phyloP scores from a whole-genome alignment of 1,140 invertebrate genomes.

The Colletes gigas region DNA sequence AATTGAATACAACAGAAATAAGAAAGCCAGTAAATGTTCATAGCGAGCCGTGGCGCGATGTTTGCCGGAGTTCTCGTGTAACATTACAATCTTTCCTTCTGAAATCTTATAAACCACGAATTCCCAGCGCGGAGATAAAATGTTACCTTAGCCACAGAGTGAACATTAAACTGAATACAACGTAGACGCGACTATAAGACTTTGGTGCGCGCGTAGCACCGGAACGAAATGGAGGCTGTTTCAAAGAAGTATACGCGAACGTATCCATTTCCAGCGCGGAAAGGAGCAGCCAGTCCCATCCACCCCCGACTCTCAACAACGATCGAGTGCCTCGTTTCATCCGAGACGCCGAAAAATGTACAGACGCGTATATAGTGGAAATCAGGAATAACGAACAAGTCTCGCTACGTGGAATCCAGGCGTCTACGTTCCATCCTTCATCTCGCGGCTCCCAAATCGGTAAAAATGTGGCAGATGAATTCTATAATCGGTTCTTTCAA shows the following conservation, averaged over 20 bases:
- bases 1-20: too few species aligned
- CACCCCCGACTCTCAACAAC: constrained; percentile 24
- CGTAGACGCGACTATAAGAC: constrained; percentile 6
- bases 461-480: background rate
- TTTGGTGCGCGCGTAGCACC: background rate
- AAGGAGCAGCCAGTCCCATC: constrained; percentile 19
- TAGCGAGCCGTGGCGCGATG: background rate
- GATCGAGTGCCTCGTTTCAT: constrained; percentile 34
- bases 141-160: background rate
- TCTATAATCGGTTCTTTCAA: too few species aligned
- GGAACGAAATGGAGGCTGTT: constrained; percentile 11
- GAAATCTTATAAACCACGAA: background rate
- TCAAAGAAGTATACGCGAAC: constrained; percentile 23
- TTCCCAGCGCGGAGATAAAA: background rate
- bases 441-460: background rate
- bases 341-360: constrained; percentile 11
- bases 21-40: too few species aligned
- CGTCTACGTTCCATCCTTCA: constrained; percentile 25
- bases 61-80: background rate
- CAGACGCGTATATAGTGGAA: constrained; percentile 15
- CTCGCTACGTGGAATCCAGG: background rate
- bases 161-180: constrained; percentile 25
- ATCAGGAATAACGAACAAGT: constrained; percentile 38
- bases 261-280: constrained; percentile 25
- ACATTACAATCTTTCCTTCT: background rate